These are phyloP conservation scores for Smittia aterrima DNA, from an alignment of 2,888 invertebrate genomes.

Conservation along the genomic window DNA sequence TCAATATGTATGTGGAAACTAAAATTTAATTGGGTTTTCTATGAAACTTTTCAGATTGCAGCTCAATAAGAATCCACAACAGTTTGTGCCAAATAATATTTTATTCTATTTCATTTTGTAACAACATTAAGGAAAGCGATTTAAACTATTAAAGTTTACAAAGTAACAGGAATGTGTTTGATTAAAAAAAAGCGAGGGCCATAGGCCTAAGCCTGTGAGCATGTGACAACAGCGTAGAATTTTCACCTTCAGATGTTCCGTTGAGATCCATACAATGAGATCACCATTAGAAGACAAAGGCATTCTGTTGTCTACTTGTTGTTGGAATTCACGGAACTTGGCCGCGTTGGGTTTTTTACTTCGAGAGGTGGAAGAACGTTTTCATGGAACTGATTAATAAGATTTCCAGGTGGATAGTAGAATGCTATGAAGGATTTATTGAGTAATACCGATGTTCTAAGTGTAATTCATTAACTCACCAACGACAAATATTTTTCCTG, in stretches of 20 bases:
- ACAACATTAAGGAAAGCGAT: too few relatives aligned
- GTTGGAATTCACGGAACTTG: constrained; percentile 1
- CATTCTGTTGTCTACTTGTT: not conserved
- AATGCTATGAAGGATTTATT: constrained; percentile 72
- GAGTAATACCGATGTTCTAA: constrained; percentile 67
- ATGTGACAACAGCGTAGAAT: too few relatives aligned
- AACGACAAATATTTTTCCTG: constrained; percentile 78
- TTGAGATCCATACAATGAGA: too few relatives aligned
- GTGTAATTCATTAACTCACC: not conserved
- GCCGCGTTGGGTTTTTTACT: not conserved
- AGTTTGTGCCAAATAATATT: not conserved
- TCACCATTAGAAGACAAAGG: not conserved
- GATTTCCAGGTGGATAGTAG: constrained; percentile 78
- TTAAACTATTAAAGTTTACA: too few relatives aligned
- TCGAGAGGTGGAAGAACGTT: constrained; percentile 72
- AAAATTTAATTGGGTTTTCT: not conserved
- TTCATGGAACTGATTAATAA: constrained; percentile 68
- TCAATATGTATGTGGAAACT: too few relatives aligned
- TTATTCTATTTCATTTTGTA: not conserved
- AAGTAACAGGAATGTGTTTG: too few relatives aligned
- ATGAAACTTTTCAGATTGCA: constrained; percentile 20
- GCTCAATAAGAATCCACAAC: constrained; percentile 17
- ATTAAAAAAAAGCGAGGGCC: too few relatives aligned
- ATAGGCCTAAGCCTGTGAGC: too few relatives aligned
- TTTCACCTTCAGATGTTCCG: too few relatives aligned